Percentiles rank a stretch among this genome's conserved stretches.
phyloP scores from a whole-genome alignment of 2,888 invertebrate genomes.

The Pristionchus fissidentatus region DNA sequence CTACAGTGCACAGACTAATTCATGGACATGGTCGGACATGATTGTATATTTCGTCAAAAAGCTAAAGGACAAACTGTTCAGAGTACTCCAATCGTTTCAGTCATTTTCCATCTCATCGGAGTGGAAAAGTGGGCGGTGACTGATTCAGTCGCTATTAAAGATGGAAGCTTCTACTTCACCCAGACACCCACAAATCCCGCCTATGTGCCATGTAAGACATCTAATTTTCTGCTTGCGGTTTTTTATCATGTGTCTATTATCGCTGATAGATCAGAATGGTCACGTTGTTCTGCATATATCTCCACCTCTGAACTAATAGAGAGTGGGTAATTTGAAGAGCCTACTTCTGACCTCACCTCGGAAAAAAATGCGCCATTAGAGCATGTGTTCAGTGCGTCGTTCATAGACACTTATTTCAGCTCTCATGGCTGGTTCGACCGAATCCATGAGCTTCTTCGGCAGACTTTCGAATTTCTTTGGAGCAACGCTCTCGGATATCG shows the following conservation, averaged over 20 bases:
- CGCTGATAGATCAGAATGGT: no score
- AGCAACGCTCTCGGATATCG: background rate
- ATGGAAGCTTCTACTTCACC: slow-evolving; percentile 55
- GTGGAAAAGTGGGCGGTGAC: slow-evolving; percentile 30
- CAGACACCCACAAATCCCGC: slow-evolving; percentile 58
- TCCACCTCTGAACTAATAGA: background rate
- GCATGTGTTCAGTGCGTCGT: background rate
- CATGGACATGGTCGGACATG: no score
- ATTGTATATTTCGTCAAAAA: no score
- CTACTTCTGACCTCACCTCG: no score
- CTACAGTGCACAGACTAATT: no score
- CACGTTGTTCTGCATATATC: no score
- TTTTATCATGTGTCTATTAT: no score
- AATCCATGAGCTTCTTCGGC: background rate
- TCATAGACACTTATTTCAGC: background rate
- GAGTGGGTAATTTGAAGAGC: no score
- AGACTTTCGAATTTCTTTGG: background rate
- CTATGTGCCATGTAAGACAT: slow-evolving; percentile 53
- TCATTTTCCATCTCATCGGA: slow-evolving; percentile 1
- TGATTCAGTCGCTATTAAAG: slow-evolving; percentile 42
- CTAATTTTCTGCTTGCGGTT: background rate
- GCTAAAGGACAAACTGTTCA: no score
- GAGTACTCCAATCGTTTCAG: slow-evolving; percentile 36
- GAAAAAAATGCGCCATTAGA: no score
- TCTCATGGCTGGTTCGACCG: background rate